Conservation (phyloP, 1,140 invertebrate genomes). For the Stegodyphus mimosarum region DNA sequence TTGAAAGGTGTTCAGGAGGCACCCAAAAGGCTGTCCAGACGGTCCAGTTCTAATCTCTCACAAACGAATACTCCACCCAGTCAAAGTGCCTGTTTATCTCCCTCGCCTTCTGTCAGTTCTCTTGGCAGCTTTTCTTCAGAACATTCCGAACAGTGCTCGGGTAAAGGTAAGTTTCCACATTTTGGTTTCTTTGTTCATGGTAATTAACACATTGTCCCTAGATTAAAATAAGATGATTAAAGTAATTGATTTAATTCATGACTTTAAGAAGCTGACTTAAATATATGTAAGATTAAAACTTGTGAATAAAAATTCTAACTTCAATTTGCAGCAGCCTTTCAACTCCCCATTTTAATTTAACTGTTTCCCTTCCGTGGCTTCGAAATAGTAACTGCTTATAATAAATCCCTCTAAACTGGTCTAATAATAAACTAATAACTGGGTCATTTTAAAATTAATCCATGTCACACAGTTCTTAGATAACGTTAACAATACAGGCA, state of each 20-base stretch:
- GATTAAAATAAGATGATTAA: too few species aligned
- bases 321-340: too few species aligned
- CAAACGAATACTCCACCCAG: constrained; percentile 24
- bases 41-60: neutral
- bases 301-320: neutral
- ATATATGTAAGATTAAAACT: neutral
- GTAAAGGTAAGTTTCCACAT: constrained; percentile 18
- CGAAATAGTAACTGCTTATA: too few species aligned
- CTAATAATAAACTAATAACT: too few species aligned
- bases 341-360: too few species aligned
- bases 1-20: constrained; percentile 27
- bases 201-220: too few species aligned
- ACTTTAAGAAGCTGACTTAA: neutral
- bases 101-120: constrained; percentile 32
- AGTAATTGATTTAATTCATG: neutral
- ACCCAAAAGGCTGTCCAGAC: constrained; percentile 3
- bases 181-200: too few species aligned
- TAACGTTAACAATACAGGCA: too few species aligned
- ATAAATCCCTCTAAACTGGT: too few species aligned
- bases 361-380: too few species aligned
- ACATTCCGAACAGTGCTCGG: constrained; percentile 38
- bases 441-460: too few species aligned
- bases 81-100: constrained; percentile 47
- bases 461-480: too few species aligned
- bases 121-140: constrained; percentile 50